These are phyloP conservation scores for Metellina segmentata DNA, from an alignment of 2,888 invertebrate genomes.

Conservation along the genomic window DNA sequence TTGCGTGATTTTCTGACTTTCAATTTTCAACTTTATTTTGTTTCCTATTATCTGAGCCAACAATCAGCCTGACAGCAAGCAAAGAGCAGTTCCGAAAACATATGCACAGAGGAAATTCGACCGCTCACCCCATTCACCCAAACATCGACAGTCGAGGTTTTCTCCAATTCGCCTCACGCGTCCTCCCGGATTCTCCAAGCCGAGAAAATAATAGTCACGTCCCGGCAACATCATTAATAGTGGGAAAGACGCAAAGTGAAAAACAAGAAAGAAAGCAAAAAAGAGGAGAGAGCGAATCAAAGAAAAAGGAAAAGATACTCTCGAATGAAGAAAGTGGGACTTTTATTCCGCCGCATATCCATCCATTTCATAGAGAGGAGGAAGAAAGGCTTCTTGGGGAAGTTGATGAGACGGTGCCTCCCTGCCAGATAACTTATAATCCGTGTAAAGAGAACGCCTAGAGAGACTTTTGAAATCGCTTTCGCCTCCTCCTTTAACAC, in stretches of 20 bases:
- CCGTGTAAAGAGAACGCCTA: constrained; percentile 65
- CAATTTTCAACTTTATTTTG: too few relatives aligned
- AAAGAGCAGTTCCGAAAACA: too few relatives aligned
- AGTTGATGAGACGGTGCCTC: constrained; percentile 50
- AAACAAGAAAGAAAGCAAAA: constrained; percentile 50
- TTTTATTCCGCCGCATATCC: constrained; percentile 52
- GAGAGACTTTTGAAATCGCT: constrained; percentile 68
- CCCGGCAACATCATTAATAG: constrained; percentile 70
- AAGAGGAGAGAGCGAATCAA: constrained; percentile 11
- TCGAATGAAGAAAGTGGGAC: constrained; percentile 63
- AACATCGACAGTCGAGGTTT: too few relatives aligned
- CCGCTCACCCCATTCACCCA: too few relatives aligned
- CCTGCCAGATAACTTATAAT: constrained; percentile 71
- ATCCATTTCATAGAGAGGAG: constrained; percentile 25
- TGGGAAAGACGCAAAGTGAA: constrained; percentile 55
- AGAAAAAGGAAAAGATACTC: constrained; percentile 36
- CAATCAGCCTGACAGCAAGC: too few relatives aligned
- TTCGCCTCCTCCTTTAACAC: constrained; percentile 47
- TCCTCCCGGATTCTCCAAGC: constrained; percentile 1
- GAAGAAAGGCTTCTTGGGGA: constrained; percentile 30
- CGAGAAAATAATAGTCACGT: constrained; percentile 74
- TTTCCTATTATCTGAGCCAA: too few relatives aligned
- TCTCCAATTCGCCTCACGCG: not conserved
- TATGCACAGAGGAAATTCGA: too few relatives aligned
- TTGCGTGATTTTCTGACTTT: too few relatives aligned